Base-by-base conservation (phyloP, 1,140 invertebrate species). In the Tetraneura akinire region DNA sequence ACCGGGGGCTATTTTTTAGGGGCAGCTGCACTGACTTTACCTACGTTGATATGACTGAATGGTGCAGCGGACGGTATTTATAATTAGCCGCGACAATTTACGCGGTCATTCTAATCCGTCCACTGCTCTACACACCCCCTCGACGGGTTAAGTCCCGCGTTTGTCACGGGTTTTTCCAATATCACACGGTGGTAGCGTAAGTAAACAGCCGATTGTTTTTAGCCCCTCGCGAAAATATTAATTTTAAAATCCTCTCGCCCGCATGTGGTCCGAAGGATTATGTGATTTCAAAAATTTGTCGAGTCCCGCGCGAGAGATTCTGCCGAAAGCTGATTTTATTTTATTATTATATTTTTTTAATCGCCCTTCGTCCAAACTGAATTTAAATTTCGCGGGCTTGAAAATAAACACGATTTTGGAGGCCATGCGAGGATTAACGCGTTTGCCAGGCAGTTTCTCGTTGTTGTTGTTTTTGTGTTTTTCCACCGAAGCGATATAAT, bases 51-150 rank as follows among this genome's bases (percentile, higher is more conserved):
- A n/a, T 37, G 62, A 64, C 64, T 68, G 64, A n/a, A 1, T 45
- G 42, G 45, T 68, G 21, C 4, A n/a, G n/a, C 5, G 37, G 11
- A 68, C 10, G 45, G 29, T 3, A 23, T 23, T 29, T 71, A 51
- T 71, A 71, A 60, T 78, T 78, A 78, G 60, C 74, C 29, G 74
- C 29, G 74, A 45, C 74, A 47, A 62, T 78, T 78, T 78, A 78
- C 53, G 53, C 3, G 74, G 74, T 60, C 55, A 78, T 78, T 21
- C 32, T 78, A 78, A 78, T 78, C 74, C 73, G 23, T 37, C 13
- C 51, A n/a, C 51, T 14, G 21, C 29, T 11, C 16, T 3, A 37
- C 53, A 18, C 29, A 57, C n/a, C 21, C 42, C 29, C 23, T 29
- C 32, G 5, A n/a, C 42, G 14, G n/a, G n/a, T 9, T 37, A 55